A percentile compares a stretch with the other conserved stretches of the same genome.
phyloP scores from a whole-genome alignment of 2,113 vertebrate genomes.

The Forbesichthys papilliferus region DNA sequence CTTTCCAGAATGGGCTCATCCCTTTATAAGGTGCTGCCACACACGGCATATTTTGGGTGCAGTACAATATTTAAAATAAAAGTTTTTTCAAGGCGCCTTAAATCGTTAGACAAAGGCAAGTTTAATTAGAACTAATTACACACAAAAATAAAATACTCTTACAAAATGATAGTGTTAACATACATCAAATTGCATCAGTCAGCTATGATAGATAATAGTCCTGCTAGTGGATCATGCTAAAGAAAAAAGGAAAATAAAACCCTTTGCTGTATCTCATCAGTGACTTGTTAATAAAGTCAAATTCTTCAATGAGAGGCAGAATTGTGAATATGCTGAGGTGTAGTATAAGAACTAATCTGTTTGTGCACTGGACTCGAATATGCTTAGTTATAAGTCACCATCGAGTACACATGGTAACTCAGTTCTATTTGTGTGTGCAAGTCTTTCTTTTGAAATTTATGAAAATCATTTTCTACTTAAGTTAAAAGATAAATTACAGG shows the following conservation, averaged over 20 bases:
- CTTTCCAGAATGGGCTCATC: no score
- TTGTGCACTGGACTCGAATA: constrained; percentile 69
- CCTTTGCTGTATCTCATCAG: constrained; percentile 46
- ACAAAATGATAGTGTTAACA: constrained; percentile 81
- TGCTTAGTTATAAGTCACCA: constrained; percentile 36
- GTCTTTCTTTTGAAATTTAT: constrained; percentile 47
- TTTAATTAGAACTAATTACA: constrained; percentile 82
- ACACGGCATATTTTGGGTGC: no score
- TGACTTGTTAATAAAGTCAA: constrained; percentile 47
- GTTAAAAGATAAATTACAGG: constrained; percentile 80
- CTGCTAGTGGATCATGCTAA: constrained; percentile 74
- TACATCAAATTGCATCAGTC: constrained; percentile 81
- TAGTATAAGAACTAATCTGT: constrained; percentile 44
- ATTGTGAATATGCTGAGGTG: constrained; percentile 35
- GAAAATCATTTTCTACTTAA: constrained; percentile 66
- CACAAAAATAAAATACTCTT: constrained; percentile 83
- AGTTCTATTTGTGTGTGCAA: constrained; percentile 63
- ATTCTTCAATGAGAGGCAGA: constrained; percentile 50
- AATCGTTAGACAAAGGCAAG: constrained; percentile 76
- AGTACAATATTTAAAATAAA: constrained; percentile 3
- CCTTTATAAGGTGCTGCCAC: no score
- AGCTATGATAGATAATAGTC: constrained; percentile 73
- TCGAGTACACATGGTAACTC: constrained; percentile 54
- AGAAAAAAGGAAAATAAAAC: constrained; percentile 36
- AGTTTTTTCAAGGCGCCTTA: constrained; percentile 53